These are phyloP conservation scores for Temnothorax curvispinosus DNA, from an alignment of 1,140 invertebrate genomes.

Conservation along the genomic window DNA sequence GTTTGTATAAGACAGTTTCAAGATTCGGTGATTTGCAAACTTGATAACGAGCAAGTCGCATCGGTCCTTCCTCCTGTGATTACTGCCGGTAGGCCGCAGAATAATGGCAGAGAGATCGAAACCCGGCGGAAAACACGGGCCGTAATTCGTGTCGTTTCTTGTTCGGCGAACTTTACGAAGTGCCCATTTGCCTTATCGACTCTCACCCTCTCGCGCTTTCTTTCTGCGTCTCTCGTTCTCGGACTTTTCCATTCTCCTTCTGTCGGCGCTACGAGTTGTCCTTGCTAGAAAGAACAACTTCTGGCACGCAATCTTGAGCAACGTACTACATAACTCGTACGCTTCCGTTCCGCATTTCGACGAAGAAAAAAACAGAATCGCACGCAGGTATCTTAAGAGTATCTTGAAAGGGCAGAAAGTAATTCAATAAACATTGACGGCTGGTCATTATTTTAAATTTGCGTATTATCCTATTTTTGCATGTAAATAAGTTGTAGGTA, in stretches of 20 bases:
- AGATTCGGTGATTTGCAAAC: conserved; percentile 7
- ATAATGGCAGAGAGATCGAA: conserved; percentile 39
- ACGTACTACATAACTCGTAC: conserved; percentile 74
- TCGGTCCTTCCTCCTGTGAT: conserved; percentile 15
- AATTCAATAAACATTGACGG: conserved; percentile 47
- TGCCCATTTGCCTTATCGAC: conserved; percentile 81
- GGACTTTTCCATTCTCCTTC: conserved; percentile 26
- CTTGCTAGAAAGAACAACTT: conserved; percentile 77
- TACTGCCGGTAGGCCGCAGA: conserved; percentile 25
- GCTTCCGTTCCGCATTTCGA: conserved; percentile 71
- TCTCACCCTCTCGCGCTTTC: conserved; percentile 57
- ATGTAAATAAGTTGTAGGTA: neutral
- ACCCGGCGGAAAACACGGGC: conserved; percentile 19
- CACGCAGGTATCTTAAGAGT: conserved; percentile 53
- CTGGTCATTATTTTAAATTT: neutral
- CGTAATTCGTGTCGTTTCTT: conserved; percentile 71
- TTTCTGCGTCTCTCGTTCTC: conserved; percentile 17
- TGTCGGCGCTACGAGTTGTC: conserved; percentile 63
- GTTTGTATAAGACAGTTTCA: neutral
- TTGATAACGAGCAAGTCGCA: conserved; percentile 40
- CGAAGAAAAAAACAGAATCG: conserved; percentile 58
- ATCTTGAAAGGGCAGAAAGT: conserved; percentile 50
- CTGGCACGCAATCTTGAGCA: conserved; percentile 77
- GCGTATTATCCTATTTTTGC: conserved; percentile 1
- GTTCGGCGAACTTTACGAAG: conserved; percentile 79